These are phyloP conservation scores for Plemyria rubiginata DNA, from an alignment of 2,888 invertebrate species.

Conservation along the genomic window DNA sequence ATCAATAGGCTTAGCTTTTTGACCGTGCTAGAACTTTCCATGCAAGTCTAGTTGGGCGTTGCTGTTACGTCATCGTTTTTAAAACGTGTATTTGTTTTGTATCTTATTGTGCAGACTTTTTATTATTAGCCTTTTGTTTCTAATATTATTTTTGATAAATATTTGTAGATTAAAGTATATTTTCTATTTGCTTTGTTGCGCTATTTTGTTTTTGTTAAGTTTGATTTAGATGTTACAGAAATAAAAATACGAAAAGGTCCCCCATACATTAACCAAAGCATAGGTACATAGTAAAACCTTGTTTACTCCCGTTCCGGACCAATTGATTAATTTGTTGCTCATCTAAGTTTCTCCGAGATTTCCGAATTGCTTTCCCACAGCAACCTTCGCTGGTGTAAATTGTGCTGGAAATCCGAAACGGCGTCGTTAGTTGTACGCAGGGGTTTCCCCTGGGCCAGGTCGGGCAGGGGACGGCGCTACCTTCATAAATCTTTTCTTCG, in stretches of 20 bases:
- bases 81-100: too few relatives aligned
- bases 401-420: constrained; percentile 80
- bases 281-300: neutral
- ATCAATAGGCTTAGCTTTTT: too few relatives aligned
- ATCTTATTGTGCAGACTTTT: too few relatives aligned
- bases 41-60: too few relatives aligned
- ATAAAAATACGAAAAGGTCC: neutral
- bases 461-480: constrained; percentile 71
- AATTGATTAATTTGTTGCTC: constrained; percentile 69
- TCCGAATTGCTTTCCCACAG: constrained; percentile 58
- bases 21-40: too few relatives aligned
- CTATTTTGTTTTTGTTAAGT: too few relatives aligned
- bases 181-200: too few relatives aligned
- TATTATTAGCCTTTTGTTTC: too few relatives aligned
- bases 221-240: too few relatives aligned
- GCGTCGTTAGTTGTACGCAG: constrained; percentile 78
- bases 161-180: too few relatives aligned
- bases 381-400: constrained; percentile 73
- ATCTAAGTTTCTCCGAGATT: constrained; percentile 71
- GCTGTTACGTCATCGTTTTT: too few relatives aligned
- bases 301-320: constrained; percentile 44
- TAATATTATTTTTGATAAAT: too few relatives aligned
- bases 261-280: neutral
- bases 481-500: constrained; percentile 81
- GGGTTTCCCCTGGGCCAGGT: constrained; percentile 74